These are phyloP conservation scores for Damaliscus lunatus DNA, from an alignment of 2,113 vertebrate genomes.

Conservation along the genomic window DNA sequence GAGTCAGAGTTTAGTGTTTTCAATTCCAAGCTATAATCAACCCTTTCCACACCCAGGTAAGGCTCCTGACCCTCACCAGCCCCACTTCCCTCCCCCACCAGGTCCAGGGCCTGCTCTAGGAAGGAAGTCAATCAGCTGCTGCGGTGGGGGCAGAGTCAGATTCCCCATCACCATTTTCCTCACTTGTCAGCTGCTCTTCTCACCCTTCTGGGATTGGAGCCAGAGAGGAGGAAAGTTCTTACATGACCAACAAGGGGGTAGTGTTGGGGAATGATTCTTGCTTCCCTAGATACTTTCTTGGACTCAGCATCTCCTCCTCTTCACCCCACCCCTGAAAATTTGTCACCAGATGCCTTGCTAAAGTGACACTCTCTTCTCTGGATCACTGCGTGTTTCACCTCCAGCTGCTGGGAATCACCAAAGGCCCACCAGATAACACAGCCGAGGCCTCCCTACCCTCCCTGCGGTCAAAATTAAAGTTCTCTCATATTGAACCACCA, in stretches of 20 bases:
- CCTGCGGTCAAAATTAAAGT: not conserved
- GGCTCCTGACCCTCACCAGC: not conserved
- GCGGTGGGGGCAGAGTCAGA: not conserved
- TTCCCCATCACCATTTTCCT: not conserved
- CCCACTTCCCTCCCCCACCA: accelerated
- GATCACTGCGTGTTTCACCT: not conserved
- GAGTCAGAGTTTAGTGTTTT: not conserved
- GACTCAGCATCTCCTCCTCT: not conserved
- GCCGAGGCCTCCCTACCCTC: not conserved
- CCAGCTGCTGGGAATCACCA: not conserved
- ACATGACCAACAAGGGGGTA: not conserved
- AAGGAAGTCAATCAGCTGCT: not conserved
- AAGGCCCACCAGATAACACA: not conserved
- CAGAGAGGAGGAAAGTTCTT: not conserved
- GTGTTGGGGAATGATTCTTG: not conserved
- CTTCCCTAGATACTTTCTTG: not conserved
- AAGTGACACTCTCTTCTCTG: not conserved
- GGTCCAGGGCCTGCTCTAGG: not conserved
- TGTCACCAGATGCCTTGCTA: not conserved
- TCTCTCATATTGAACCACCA: not conserved
- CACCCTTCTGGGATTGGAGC: not conserved
- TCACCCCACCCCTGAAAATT: not conserved
- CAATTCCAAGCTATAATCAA: not conserved
- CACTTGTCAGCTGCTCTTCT: not conserved
- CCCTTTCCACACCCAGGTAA: not conserved